phyloP scores from a whole-genome alignment of 2,888 invertebrate genomes.

The Brassicogethes aeneus region DNA sequence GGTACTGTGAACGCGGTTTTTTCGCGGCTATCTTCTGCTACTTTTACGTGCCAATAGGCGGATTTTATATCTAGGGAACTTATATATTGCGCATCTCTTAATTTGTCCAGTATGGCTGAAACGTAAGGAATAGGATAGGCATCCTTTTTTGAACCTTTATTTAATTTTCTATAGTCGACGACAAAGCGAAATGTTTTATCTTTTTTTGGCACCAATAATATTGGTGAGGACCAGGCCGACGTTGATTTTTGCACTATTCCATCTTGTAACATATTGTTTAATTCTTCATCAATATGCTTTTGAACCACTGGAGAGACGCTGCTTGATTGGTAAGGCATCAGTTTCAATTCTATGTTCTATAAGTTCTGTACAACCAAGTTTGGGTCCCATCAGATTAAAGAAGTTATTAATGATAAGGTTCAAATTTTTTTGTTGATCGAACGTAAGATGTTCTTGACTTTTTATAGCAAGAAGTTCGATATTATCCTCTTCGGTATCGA shows the following conservation, averaged over 20 bases:
- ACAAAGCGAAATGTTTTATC: not conserved
- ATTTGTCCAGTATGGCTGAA: slow-evolving; percentile 18
- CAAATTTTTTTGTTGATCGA: not conserved
- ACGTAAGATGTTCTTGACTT: slow-evolving; percentile 2
- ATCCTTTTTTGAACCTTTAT: slow-evolving; percentile 21
- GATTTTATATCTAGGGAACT: slow-evolving; percentile 20
- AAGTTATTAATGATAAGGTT: slow-evolving; percentile 1
- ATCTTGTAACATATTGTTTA: not conserved
- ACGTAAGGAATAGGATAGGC: slow-evolving; percentile 23
- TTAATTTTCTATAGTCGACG: slow-evolving; percentile 10
- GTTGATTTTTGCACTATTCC: not conserved
- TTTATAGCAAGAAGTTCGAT: slow-evolving; percentile 2
- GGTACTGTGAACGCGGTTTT: slow-evolving; percentile 24
- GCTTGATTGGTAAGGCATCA: not conserved
- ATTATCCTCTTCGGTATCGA: not conserved
- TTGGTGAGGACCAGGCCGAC: not conserved
- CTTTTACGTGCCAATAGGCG: slow-evolving; percentile 20
- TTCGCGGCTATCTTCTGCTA: slow-evolving; percentile 13
- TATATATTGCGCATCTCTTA: slow-evolving; percentile 22
- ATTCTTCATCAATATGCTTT: not conserved
- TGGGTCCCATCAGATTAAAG: not conserved
- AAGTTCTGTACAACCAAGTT: not conserved
- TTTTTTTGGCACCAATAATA: too few relatives aligned
- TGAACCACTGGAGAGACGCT: not conserved
- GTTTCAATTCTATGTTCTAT: not conserved